These are phyloP conservation scores for Hirundo rustica DNA, from an alignment of 2,797 vertebrate species.

Conservation along the genomic window DNA sequence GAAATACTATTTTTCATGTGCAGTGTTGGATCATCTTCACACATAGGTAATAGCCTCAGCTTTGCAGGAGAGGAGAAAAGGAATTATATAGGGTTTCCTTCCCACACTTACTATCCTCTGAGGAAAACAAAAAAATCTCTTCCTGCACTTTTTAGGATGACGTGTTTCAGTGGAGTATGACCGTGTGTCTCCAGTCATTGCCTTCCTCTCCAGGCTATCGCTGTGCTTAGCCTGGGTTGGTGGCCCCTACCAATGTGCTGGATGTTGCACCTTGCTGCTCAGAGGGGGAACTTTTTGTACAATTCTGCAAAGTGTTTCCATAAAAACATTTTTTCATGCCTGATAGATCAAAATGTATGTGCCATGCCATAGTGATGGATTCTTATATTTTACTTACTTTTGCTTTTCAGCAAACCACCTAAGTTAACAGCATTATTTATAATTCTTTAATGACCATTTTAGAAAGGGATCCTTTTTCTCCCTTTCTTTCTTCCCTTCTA, in stretches of 20 bases:
- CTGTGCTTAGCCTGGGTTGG: not conserved
- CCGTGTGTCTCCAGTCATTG: not conserved
- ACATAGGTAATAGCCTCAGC: not conserved
- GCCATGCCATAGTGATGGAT: not conserved
- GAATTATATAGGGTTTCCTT: not conserved
- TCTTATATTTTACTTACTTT: not conserved
- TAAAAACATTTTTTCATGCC: not conserved
- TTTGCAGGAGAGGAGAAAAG: not conserved
- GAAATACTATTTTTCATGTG: not conserved
- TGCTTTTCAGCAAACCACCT: not conserved
- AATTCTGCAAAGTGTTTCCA: not conserved
- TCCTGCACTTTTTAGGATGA: not conserved
- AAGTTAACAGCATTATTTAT: not conserved
- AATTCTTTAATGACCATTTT: not conserved
- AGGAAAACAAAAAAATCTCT: not conserved
- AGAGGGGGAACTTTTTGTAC: not conserved
- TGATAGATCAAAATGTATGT: not conserved
- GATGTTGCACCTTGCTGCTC: not conserved
- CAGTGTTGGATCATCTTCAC: fast-evolving
- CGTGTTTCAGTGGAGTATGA: not conserved
- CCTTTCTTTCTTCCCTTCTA: not conserved
- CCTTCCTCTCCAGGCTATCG: not conserved
- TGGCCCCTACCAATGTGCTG: not conserved
- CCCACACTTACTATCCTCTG: not conserved
- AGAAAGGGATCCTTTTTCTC: not conserved